Conservation (phyloP, 2,797 vertebrate genomes). For the Sebastes minor region DNA sequence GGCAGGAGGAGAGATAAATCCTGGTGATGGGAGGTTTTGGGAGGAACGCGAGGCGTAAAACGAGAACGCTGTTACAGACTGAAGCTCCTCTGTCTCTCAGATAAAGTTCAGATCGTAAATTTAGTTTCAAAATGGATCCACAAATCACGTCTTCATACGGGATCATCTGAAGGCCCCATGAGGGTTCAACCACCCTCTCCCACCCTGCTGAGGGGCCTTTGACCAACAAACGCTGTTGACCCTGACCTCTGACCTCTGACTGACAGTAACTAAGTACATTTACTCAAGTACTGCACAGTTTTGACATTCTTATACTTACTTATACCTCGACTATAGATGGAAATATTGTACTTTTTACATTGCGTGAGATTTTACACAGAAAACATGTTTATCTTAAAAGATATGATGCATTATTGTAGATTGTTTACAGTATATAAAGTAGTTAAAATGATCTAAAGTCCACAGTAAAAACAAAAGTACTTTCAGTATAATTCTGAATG, state of each 20-base stretch:
- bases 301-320: not conserved
- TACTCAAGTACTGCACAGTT: not conserved
- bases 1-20: conserved; percentile 38
- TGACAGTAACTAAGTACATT: not conserved
- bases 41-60: conserved; percentile 50
- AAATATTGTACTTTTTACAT: not conserved
- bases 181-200: not conserved
- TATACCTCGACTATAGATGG: not conserved
- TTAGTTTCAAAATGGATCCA: conserved; percentile 50
- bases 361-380: not conserved
- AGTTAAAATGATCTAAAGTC: not conserved
- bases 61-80: conserved; percentile 59
- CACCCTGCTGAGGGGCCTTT: not conserved
- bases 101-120: conserved; percentile 66
- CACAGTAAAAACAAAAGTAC: not conserved
- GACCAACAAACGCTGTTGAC: conserved; percentile 3
- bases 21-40: not conserved
- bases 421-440: not conserved
- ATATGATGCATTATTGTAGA: not conserved
- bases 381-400: not conserved
- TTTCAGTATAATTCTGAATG: not conserved
- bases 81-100: conserved; percentile 54
- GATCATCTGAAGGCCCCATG: not conserved
- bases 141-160: conserved; percentile 25
- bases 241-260: not conserved